Percentiles rank a stretch among this genome's conserved stretches.
phyloP scores from a whole-genome alignment of 2,113 vertebrate species.

The Syngnathus floridae region DNA sequence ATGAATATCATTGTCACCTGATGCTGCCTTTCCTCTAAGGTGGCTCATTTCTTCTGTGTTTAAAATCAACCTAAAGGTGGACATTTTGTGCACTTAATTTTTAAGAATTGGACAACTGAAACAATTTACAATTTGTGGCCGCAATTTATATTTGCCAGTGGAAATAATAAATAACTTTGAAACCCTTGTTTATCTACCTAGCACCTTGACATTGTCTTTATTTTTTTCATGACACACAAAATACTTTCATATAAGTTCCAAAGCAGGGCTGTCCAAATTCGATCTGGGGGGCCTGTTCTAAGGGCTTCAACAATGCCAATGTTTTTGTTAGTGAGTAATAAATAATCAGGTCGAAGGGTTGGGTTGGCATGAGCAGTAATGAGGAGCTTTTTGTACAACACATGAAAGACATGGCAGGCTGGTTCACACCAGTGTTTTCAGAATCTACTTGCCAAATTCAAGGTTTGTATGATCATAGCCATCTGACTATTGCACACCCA shows the following conservation, averaged over 20 bases:
- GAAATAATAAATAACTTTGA: slow-evolving; percentile 66
- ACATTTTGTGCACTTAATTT: slow-evolving; percentile 70
- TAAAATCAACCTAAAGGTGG: slow-evolving; percentile 51
- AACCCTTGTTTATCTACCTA: slow-evolving; percentile 64
- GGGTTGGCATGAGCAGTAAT: slow-evolving; percentile 18
- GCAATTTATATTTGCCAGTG: slow-evolving; percentile 71
- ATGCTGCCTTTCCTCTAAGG: slow-evolving; percentile 54
- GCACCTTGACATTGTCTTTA: slow-evolving; percentile 32
- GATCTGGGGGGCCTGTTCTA: not conserved
- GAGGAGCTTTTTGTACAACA: slow-evolving; percentile 10
- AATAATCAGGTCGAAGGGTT: not conserved
- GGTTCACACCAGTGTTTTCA: slow-evolving; percentile 22
- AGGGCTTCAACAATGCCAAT: not conserved
- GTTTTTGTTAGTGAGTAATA: not conserved
- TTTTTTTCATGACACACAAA: slow-evolving; percentile 7
- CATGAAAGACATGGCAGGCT: slow-evolving; percentile 31
- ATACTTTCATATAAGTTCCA: not conserved
- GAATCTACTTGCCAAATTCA: slow-evolving; percentile 40
- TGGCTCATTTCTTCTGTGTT: slow-evolving; percentile 51
- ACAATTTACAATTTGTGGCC: slow-evolving; percentile 51
- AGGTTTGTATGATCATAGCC: slow-evolving; percentile 44
- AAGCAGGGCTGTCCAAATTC: too few species aligned
- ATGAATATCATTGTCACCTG: slow-evolving; percentile 42
- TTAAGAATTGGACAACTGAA: slow-evolving; percentile 61
- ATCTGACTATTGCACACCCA: slow-evolving; percentile 40